These are phyloP conservation scores for Pterois miles DNA, from an alignment of 2,797 vertebrate genomes.

Conservation along the genomic window DNA sequence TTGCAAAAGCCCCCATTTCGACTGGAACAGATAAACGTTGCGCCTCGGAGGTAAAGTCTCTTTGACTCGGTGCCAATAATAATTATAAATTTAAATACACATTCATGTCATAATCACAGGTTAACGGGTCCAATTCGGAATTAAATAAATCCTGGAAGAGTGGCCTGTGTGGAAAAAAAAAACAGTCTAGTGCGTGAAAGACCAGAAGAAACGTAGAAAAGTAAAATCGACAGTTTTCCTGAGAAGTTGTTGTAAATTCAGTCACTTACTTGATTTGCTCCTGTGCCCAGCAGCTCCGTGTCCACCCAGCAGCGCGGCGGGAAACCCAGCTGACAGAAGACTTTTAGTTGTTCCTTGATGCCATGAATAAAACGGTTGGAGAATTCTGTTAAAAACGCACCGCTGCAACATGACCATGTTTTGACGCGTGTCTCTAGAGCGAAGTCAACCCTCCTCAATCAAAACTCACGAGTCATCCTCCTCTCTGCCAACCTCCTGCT, in stretches of 20 bases:
- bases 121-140: not conserved
- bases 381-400: constrained; percentile 19
- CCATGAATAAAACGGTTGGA: constrained; percentile 23
- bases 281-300: constrained; percentile 18
- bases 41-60: not conserved
- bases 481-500: constrained; percentile 16
- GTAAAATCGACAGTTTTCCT: not conserved
- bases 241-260: not conserved
- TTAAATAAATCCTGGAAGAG: not conserved
- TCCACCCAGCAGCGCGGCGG: not conserved
- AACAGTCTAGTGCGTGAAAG: not conserved
- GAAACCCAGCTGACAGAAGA: not conserved
- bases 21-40: not conserved
- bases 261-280: constrained; percentile 59
- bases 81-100: not conserved
- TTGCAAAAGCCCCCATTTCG: not conserved
- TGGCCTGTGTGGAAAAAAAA: not conserved
- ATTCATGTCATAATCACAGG: too few species aligned
- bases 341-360: not conserved
- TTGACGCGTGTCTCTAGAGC: not conserved
- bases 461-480: constrained; percentile 59
- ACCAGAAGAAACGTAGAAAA: not conserved
- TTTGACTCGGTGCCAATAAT: not conserved
- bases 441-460: constrained; percentile 46
- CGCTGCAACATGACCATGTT: constrained; percentile 57